Conservation (phyloP, 1,140 invertebrate genomes). For the Tetramorium alpestre region DNA sequence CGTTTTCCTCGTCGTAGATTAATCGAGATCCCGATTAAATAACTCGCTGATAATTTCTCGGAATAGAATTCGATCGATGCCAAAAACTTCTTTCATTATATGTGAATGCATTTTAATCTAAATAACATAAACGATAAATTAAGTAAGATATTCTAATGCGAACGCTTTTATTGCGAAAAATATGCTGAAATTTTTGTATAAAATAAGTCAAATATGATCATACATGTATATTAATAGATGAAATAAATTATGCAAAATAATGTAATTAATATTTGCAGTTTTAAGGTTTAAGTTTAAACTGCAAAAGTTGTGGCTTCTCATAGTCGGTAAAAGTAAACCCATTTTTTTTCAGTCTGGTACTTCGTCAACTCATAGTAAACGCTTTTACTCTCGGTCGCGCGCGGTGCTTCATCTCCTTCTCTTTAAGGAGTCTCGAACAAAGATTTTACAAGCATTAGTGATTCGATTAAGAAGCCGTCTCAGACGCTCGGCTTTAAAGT, state of each 20-base stretch:
- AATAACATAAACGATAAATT: not conserved
- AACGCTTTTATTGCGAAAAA: not conserved
- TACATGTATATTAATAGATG: not conserved
- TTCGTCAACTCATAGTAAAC: slow-evolving; percentile 37
- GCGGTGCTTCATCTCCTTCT: slow-evolving; percentile 58
- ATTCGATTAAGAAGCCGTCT: slow-evolving; percentile 76
- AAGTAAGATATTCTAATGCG: not conserved
- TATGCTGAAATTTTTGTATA: not conserved
- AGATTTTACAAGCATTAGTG: slow-evolving; percentile 77
- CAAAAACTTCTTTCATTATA: not conserved
- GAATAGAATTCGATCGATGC: not conserved
- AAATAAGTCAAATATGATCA: not conserved
- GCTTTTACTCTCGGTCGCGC: slow-evolving; percentile 50
- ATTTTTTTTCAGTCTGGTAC: slow-evolving; percentile 33
- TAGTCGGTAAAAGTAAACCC: not conserved
- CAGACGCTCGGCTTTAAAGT: slow-evolving; percentile 74
- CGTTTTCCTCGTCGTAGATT: slow-evolving; percentile 26
- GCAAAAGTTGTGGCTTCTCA: not conserved
- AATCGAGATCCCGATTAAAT: slow-evolving; percentile 24
- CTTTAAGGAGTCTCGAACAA: slow-evolving; percentile 72
- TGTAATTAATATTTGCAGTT: not conserved
- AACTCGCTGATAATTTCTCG: not conserved
- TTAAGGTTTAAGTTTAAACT: not conserved
- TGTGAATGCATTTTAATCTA: not conserved
- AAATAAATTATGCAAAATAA: slow-evolving; percentile 2